A percentile compares a stretch with the other conserved stretches of the same genome.
Conservation (phyloP, 2,888 invertebrate genomes). For the Tribolium freemani region DNA sequence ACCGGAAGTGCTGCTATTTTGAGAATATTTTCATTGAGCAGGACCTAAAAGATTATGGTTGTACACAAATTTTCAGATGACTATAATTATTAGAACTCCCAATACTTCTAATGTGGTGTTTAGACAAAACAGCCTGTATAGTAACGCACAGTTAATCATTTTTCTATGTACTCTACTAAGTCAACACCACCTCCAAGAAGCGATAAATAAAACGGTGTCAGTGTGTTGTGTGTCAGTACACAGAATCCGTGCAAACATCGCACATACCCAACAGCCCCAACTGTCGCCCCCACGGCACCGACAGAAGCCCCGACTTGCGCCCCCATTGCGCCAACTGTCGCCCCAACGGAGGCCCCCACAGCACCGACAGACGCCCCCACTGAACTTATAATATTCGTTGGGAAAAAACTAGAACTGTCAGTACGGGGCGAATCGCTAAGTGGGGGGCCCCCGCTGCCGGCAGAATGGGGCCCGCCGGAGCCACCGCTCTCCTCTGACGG, state of each 20-base stretch:
- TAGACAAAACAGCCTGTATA: no score
- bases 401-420: constrained; percentile 64
- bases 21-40: no score
- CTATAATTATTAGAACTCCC: no score
- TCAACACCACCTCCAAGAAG: constrained; percentile 6
- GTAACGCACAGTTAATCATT: not conserved
- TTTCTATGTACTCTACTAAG: not conserved
- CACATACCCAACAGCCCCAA: constrained; percentile 65
- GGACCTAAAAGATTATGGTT: no score
- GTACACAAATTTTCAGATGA: no score
- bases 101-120: no score
- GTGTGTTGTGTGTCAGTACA: constrained; percentile 38
- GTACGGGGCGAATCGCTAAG: constrained; percentile 75
- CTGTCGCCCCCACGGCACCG: constrained; percentile 61
- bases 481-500: constrained; percentile 90
- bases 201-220: constrained; percentile 28
- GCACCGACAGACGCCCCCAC: constrained; percentile 65
- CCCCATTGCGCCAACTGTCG: constrained; percentile 64
- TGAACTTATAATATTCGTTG: constrained; percentile 66
- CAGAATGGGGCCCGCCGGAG: constrained; percentile 67
- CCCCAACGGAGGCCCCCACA: constrained; percentile 63
- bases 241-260: constrained; percentile 44
- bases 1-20: no score
- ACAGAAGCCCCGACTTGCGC: constrained; percentile 62
- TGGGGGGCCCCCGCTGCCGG: constrained; percentile 71